Percentiles rank a stretch among this genome's conserved stretches.
Evolutionary conservation across 2,113 vertebrate genomes (phyloP).

Genomic region (Rhinogobius similis): DNA sequence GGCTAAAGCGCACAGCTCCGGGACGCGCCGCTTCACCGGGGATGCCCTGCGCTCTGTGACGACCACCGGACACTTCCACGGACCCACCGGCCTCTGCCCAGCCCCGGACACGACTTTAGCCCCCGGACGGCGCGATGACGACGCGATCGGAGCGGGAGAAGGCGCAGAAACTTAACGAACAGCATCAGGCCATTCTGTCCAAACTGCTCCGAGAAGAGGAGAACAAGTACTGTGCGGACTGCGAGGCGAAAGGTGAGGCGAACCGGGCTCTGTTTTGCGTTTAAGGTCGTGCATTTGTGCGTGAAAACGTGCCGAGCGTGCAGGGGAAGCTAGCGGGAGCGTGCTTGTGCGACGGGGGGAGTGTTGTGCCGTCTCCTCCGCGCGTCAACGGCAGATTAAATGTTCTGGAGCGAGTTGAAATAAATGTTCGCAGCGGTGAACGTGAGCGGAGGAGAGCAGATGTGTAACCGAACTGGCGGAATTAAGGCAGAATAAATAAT

Average conservation of each 20-base stretch:
- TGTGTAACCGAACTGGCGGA: not conserved
- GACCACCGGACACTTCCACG: not conserved
- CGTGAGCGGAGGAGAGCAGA: too few relatives aligned
- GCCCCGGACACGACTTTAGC: not conserved
- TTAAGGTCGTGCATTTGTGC: not conserved
- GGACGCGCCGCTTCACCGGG: not conserved
- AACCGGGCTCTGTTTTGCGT: too few relatives aligned
- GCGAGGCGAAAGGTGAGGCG: slow-evolving; percentile 88
- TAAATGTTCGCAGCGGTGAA: not conserved
- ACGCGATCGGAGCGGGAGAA: slow-evolving; percentile 94
- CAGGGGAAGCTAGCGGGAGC: not conserved
- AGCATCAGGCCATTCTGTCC: slow-evolving; percentile 92
- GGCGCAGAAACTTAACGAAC: slow-evolving; percentile 94
- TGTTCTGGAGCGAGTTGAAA: not conserved
- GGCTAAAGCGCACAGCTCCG: slow-evolving; percentile 21
- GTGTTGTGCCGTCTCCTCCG: not conserved
- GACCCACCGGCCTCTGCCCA: not conserved
- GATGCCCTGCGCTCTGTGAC: slow-evolving; percentile 30
- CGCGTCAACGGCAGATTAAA: not conserved
- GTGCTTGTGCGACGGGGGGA: accelerated
- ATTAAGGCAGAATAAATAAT: slow-evolving; percentile 13
- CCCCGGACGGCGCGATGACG: slow-evolving; percentile 75
- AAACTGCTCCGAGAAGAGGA: slow-evolving; percentile 90
- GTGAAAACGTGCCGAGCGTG: not conserved
- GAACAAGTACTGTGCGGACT: slow-evolving; percentile 97